phyloP scores from a whole-genome alignment of 2,888 invertebrate genomes.

The Ligdia adustata region DNA sequence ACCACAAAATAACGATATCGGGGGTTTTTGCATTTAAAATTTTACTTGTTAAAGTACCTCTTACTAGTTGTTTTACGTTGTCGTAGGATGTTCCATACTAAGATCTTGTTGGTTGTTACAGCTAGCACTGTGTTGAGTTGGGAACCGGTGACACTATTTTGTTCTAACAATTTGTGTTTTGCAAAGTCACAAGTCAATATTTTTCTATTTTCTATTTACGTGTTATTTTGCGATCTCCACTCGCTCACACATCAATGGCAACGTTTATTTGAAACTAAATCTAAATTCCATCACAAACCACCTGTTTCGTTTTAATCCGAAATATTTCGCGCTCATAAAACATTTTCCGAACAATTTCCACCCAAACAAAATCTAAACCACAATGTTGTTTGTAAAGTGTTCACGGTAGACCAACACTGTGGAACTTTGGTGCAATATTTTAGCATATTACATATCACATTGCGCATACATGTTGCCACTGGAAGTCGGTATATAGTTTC shows the following conservation, averaged over 20 bases:
- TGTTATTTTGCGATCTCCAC: background rate
- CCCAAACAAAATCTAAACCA: conserved; percentile 19
- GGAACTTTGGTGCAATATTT: conserved; percentile 7
- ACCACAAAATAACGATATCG: too few relatives aligned
- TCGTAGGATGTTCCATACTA: too few relatives aligned
- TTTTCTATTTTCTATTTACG: background rate
- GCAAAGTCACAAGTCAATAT: too few relatives aligned
- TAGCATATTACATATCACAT: conserved; percentile 13
- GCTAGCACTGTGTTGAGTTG: too few relatives aligned
- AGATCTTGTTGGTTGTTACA: too few relatives aligned
- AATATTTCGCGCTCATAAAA: conserved; percentile 14
- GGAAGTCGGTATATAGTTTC: too few relatives aligned
- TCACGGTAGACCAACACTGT: conserved; percentile 9
- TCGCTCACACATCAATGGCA: background rate
- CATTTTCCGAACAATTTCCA: conserved; percentile 20
- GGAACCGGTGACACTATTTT: too few relatives aligned
- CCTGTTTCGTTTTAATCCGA: background rate
- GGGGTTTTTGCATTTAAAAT: too few relatives aligned
- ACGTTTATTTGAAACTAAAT: conserved; percentile 1
- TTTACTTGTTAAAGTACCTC: too few relatives aligned
- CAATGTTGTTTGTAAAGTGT: conserved; percentile 13
- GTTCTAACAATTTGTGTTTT: too few relatives aligned
- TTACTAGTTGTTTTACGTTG: too few relatives aligned
- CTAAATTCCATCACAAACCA: conserved; percentile 2
- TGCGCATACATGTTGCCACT: conserved; percentile 13